These are phyloP conservation scores for Papilio elwesi DNA, from an alignment of 2,888 invertebrate genomes.

Conservation along the genomic window DNA sequence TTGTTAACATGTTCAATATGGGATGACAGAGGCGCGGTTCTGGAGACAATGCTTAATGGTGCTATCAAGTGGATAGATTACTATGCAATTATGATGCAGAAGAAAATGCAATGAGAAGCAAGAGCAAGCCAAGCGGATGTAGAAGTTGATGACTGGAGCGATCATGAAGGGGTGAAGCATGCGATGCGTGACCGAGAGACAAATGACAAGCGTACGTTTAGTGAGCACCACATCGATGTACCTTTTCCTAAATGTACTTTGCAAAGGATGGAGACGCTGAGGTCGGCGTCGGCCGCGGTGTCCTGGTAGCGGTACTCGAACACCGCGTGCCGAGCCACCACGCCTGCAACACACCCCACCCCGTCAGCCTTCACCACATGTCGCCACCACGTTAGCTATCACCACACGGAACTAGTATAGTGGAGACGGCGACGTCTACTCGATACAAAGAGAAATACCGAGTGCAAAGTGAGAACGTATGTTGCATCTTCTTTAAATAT, in stretches of 20 bases:
- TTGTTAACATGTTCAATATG: no score
- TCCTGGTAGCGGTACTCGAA: constrained; percentile 82
- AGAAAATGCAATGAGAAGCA: background rate
- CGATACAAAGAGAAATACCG: no score
- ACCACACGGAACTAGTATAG: background rate
- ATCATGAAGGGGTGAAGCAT: constrained; percentile 28
- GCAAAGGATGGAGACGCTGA: constrained; percentile 83
- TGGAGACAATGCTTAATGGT: background rate
- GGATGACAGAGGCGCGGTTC: background rate
- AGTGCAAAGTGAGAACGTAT: no score
- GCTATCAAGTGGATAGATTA: no score
- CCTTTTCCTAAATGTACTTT: constrained; percentile 85
- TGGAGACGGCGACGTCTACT: background rate
- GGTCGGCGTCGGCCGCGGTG: constrained; percentile 78
- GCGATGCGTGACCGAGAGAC: constrained; percentile 10
- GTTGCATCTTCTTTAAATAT: no score
- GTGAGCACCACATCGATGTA: constrained; percentile 56
- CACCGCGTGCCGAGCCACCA: constrained; percentile 80
- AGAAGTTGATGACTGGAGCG: no score
- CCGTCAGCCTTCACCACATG: constrained; percentile 35
- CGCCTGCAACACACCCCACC: constrained; percentile 75
- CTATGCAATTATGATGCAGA: background rate
- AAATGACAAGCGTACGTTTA: constrained; percentile 54
- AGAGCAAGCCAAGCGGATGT: no score
- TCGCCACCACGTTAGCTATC: background rate